These are phyloP conservation scores for Etheostoma nigrum DNA, from an alignment of 2,797 vertebrate species.

Conservation along the genomic window DNA sequence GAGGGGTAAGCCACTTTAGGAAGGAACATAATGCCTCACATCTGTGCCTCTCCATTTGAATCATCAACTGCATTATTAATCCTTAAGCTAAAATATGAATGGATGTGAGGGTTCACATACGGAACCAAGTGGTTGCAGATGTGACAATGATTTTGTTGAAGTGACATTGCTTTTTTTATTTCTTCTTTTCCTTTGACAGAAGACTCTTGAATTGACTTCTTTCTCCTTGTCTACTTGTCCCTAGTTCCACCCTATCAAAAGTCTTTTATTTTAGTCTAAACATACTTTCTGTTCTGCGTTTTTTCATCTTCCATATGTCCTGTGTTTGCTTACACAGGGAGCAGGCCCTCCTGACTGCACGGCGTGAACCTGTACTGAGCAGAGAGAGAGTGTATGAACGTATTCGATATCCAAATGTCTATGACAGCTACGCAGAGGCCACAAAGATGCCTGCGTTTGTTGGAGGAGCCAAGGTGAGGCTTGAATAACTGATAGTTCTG, in stretches of 20 bases:
- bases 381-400: slow-evolving; percentile 89
- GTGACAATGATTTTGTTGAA: neutral
- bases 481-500: neutral
- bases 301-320: neutral
- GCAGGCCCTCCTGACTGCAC: slow-evolving; percentile 91
- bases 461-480: slow-evolving; percentile 93
- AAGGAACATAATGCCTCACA: slow-evolving; percentile 59
- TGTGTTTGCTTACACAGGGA: slow-evolving; percentile 84
- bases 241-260: neutral
- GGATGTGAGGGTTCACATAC: neutral
- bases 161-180: neutral
- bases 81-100: slow-evolving; percentile 14
- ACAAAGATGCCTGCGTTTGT: slow-evolving; percentile 93
- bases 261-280: neutral
- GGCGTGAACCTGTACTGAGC: slow-evolving; percentile 85
- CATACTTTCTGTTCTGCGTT: neutral
- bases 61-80: slow-evolving; percentile 40
- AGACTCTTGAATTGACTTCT: neutral
- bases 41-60: slow-evolving; percentile 52
- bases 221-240: neutral
- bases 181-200: neutral
- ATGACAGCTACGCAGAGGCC: slow-evolving; percentile 93
- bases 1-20: slow-evolving; percentile 76
- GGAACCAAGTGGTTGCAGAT: slow-evolving; percentile 9
- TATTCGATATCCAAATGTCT: slow-evolving; percentile 93